Conservation (phyloP, 2,888 invertebrate genomes). For the Mesoligia furuncula region DNA sequence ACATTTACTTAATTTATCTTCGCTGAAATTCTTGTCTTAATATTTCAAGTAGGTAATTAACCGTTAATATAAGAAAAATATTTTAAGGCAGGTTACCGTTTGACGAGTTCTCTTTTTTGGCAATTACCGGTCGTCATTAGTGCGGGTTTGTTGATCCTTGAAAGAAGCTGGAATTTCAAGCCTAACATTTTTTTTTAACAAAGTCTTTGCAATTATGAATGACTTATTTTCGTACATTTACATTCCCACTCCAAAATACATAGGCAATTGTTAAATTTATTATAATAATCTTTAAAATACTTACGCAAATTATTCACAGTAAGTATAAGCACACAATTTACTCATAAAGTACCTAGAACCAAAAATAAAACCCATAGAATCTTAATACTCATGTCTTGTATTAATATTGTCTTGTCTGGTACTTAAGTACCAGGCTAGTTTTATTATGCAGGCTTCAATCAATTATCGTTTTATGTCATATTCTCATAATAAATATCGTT, state of each 20-base stretch:
- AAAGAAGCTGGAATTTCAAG: conserved; percentile 3
- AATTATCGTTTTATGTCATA: conserved; percentile 9
- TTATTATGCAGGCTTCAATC: background rate
- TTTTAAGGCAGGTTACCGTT: conserved; percentile 23
- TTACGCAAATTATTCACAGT: background rate
- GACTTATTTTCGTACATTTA: background rate
- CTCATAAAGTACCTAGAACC: background rate
- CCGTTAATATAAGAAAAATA: conserved; percentile 17
- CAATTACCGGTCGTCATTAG: conserved; percentile 50
- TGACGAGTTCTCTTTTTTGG: conserved; percentile 7
- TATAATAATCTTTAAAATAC: too few relatives aligned
- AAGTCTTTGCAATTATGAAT: background rate
- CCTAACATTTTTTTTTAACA: background rate
- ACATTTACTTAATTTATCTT: conserved; percentile 26
- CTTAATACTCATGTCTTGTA: background rate
- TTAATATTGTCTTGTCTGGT: too few relatives aligned
- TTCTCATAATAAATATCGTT: background rate
- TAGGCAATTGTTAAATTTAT: background rate
- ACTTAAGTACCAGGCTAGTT: background rate
- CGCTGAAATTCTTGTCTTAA: conserved; percentile 16
- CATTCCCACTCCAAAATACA: background rate
- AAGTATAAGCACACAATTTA: background rate
- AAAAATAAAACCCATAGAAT: background rate
- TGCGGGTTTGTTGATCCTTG: conserved; percentile 21
- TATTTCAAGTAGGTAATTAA: conserved; percentile 39